Conservation (phyloP, 1,140 invertebrate species). For the Lutraria rhynchaena region DNA sequence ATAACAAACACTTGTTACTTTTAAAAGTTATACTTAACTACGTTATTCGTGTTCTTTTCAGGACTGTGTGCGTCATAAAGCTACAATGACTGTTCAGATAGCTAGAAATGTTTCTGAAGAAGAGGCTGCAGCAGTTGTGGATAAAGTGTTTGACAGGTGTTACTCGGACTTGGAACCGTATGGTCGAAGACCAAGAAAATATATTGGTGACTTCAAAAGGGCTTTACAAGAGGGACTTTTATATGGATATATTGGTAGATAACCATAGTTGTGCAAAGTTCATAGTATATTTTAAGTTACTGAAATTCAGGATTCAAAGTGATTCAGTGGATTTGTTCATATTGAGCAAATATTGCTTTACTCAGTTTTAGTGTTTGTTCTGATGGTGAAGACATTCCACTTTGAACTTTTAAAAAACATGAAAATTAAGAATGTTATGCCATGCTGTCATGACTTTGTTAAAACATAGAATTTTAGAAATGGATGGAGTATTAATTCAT, state of each 20-base stretch:
- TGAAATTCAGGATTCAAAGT: no score
- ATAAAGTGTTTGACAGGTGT: conserved; percentile 95
- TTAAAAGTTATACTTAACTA: neutral
- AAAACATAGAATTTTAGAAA: no score
- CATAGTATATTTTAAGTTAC: no score
- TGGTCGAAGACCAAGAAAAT: conserved; percentile 85
- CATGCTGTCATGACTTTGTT: no score
- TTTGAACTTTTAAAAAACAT: no score
- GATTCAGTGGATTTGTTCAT: no score
- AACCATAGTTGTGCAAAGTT: no score
- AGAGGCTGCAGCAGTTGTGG: conserved; percentile 90
- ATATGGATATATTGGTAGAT: conserved; percentile 38
- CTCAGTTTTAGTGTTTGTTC: no score
- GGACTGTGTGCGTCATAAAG: conserved; percentile 95
- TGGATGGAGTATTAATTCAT: no score
- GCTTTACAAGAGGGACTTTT: conserved; percentile 25
- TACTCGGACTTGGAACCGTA: conserved; percentile 97
- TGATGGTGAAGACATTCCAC: no score
- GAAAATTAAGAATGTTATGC: no score
- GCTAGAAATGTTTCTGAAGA: conserved; percentile 88
- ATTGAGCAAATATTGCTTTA: no score
- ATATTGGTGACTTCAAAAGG: neutral
- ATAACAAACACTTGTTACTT: neutral
- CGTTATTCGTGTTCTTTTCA: conserved; percentile 79
- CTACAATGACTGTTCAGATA: conserved; percentile 90